A percentile compares a stretch with the other conserved stretches of the same genome.
phyloP scores from a whole-genome alignment of 2,888 invertebrate species.

The Rotaria magnacalcarata region DNA sequence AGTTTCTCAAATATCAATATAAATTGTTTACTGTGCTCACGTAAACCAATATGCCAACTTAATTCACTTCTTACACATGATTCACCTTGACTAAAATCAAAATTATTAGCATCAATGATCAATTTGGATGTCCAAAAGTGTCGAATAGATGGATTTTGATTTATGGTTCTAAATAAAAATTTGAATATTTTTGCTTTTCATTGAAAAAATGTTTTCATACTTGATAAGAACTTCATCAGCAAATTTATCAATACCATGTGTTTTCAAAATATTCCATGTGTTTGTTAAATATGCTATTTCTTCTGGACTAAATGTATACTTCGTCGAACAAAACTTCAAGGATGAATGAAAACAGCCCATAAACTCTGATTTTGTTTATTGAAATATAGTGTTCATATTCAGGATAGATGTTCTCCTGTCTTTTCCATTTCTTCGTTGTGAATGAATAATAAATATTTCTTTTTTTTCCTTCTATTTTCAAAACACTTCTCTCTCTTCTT shows the following conservation, averaged over 20 bases:
- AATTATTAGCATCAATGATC: neutral
- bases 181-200: no score
- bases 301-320: neutral
- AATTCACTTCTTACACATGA: neutral
- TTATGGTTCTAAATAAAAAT: neutral
- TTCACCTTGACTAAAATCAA: neutral
- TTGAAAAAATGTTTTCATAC: neutral
- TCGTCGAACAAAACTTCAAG: neutral
- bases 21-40: neutral
- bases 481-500: neutral
- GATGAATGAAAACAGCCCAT: neutral
- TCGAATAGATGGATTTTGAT: neutral
- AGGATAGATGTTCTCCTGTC: neutral
- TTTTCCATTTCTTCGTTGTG: neutral
- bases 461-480: neutral
- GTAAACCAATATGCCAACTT: neutral
- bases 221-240: neutral
- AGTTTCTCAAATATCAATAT: neutral
- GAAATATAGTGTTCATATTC: neutral
- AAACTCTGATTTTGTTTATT: neutral
- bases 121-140: neutral
- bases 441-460: neutral
- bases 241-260: neutral
- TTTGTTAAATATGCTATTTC: neutral
- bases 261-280: neutral